A percentile compares a stretch with the other conserved stretches of the same genome.
Evolutionary conservation across 2,888 invertebrate genomes (phyloP).

Genomic region (Rotaria magnacalcarata): DNA sequence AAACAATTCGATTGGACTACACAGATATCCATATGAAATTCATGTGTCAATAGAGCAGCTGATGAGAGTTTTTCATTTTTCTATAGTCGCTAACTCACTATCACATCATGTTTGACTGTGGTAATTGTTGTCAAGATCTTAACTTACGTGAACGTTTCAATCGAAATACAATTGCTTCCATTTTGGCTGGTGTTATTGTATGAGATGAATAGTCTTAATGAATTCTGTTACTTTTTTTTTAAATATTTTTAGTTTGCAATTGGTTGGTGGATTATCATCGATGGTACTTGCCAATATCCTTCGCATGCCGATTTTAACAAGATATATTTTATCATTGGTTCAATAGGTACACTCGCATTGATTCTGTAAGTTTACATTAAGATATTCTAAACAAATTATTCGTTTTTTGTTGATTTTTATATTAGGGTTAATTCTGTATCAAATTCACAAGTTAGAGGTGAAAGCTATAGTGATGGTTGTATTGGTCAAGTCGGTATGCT

Average conservation of each 20-base stretch:
- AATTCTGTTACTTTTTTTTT: neutral
- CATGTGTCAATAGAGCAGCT: neutral
- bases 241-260: constrained; percentile 52
- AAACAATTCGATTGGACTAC: neutral
- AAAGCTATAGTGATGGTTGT: neutral
- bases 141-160: neutral
- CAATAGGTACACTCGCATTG: constrained; percentile 84
- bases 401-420: neutral
- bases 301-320: constrained; percentile 61
- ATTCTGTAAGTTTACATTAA: constrained; percentile 69
- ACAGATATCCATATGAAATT: neutral
- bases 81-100: neutral
- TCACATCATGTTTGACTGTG: neutral
- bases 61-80: neutral
- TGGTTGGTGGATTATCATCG: constrained; percentile 97
- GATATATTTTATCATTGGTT: constrained; percentile 82
- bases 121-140: neutral
- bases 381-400: neutral
- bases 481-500: constrained; percentile 34
- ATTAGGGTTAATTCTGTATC: constrained; percentile 37
- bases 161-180: neutral
- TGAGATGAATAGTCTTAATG: neutral
- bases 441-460: constrained; percentile 42
- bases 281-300: constrained; percentile 77
- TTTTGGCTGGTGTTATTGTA: neutral